Evolutionary conservation across 1,140 invertebrate genomes (phyloP).

Genomic region (Formica exsecta): DNA sequence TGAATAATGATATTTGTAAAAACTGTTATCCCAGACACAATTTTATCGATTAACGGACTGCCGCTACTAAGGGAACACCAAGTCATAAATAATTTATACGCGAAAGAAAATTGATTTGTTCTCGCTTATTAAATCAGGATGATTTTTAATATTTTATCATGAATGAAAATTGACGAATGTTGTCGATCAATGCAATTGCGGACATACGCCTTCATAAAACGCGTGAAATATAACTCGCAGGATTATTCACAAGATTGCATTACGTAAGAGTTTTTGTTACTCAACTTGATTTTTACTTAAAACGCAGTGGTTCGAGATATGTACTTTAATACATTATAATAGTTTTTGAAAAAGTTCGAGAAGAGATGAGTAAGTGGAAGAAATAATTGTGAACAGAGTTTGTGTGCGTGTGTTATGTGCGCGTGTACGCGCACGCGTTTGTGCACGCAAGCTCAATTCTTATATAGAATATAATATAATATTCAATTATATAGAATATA

Average conservation of each 20-base stretch:
- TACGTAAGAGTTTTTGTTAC: conserved; percentile 2
- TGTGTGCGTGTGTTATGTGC: background rate
- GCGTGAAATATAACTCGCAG: background rate
- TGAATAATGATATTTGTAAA: conserved; percentile 37
- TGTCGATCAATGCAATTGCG: background rate
- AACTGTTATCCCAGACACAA: conserved; percentile 12
- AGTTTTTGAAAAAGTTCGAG: background rate
- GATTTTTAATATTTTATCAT: conserved; percentile 3
- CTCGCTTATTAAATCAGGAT: background rate
- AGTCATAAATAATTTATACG: conserved; percentile 37
- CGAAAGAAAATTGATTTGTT: background rate
- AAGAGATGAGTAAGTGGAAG: background rate
- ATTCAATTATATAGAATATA: background rate
- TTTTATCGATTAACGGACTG: conserved; percentile 14
- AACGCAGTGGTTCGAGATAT: background rate
- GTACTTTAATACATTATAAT: background rate
- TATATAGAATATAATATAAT: background rate
- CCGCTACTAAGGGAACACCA: background rate
- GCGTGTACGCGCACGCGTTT: too few species aligned
- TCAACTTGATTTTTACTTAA: conserved; percentile 18
- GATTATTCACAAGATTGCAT: conserved; percentile 4
- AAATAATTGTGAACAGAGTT: background rate
- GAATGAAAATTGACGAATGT: background rate
- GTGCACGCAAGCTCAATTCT: background rate
- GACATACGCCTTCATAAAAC: background rate